phyloP scores from a whole-genome alignment of 2,797 vertebrate genomes.

The Intellagama lesueurii region DNA sequence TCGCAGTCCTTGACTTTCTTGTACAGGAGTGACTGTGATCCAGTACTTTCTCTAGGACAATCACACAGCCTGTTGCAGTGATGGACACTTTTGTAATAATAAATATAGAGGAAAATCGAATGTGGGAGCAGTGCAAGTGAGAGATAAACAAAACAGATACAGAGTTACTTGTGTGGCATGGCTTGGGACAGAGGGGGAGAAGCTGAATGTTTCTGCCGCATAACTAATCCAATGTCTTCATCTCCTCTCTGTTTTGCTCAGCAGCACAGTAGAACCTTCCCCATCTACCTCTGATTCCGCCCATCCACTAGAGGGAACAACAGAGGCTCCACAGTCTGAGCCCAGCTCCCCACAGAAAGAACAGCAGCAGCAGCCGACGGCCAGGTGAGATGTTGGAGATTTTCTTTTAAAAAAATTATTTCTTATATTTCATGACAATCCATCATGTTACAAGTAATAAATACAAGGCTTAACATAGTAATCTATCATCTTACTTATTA shows the following conservation, averaged over 20 bases:
- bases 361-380: background rate
- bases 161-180: background rate
- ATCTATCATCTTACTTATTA: too few species aligned
- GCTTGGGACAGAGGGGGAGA: background rate
- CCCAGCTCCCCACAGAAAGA: slow-evolving; percentile 28
- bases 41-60: background rate
- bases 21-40: too few species aligned
- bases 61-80: background rate
- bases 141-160: too few species aligned
- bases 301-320: slow-evolving; percentile 10
- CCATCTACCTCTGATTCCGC: slow-evolving; percentile 44
- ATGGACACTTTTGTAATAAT: background rate
- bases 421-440: too few species aligned
- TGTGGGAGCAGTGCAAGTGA: background rate
- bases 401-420: too few species aligned
- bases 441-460: too few species aligned
- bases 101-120: background rate
- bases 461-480: too few species aligned
- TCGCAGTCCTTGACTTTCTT: background rate
- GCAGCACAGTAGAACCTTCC: slow-evolving; percentile 50
- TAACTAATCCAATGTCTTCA: slow-evolving; percentile 48
- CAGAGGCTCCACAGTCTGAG: background rate
- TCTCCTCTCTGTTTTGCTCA: slow-evolving; percentile 48
- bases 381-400: slow-evolving; percentile 32
- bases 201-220: background rate